Conservation (phyloP, 2,797 vertebrate genomes). For the Melopsittacus undulatus region DNA sequence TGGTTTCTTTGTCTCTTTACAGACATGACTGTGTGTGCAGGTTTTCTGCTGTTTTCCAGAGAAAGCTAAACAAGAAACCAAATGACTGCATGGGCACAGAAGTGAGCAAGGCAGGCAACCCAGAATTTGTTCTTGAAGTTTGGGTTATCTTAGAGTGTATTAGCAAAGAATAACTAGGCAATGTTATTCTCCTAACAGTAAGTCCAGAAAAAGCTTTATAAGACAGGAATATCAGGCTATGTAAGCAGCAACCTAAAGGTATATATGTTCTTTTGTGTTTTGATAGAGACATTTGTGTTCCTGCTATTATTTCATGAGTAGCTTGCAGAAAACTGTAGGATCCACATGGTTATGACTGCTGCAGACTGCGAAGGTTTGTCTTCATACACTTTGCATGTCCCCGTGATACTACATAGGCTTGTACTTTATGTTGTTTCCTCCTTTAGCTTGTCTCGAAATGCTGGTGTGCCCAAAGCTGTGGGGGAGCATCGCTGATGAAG, state of each 20-base stretch:
- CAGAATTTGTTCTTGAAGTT: neutral
- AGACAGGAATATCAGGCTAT: neutral
- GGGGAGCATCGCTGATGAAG: neutral
- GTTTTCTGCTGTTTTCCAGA: neutral
- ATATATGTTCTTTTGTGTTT: neutral
- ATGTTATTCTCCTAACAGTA: neutral
- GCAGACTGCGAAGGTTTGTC: neutral
- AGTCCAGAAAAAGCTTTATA: neutral
- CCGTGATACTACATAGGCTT: rapidly evolving
- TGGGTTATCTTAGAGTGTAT: neutral
- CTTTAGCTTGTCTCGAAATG: neutral
- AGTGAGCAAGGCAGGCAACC: neutral
- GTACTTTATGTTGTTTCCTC: neutral
- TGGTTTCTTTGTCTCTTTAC: neutral
- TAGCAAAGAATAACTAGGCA: neutral
- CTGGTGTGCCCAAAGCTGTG: neutral
- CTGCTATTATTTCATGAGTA: neutral
- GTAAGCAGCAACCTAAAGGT: neutral
- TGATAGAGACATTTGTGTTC: neutral
- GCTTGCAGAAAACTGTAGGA: neutral
- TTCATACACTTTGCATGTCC: neutral
- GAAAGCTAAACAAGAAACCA: neutral
- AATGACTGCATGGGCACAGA: neutral
- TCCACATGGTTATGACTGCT: neutral
- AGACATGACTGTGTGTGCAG: neutral